Evolutionary conservation across 1,140 invertebrate species (phyloP), one percentile per base, ranked within the genome.

Genomic region (Pteromalus puparum): DNA sequence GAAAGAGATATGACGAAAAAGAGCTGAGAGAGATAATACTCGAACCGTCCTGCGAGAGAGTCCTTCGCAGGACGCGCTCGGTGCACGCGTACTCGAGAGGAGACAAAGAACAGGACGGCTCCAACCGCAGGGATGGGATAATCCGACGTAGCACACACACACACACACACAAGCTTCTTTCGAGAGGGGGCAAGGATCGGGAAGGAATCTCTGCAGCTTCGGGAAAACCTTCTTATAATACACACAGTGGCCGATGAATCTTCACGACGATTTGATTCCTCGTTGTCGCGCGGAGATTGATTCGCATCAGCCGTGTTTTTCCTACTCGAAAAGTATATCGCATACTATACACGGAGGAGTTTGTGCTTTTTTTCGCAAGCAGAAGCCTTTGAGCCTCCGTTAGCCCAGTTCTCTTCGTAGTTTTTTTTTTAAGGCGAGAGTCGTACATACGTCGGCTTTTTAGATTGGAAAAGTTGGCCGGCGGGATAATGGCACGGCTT

Each of bases 81-180:
- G 67, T 28, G 67, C 67, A 61, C 24, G 67, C 10, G 67, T 26
- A 30, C 24, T 70, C 67, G 67, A 5, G 24, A 26, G 67, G 15
- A 70, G 28, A 70, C 67, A 70, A 70, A 70, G 24, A 28, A 30
- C 67, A 30, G 24, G 67, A 30, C 67, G 67, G 6, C 26, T 18
- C 10, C 24, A 26, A 18, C 65, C 4, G 65, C 65, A 18, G 18
- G 65, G 79, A 79, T 21, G 46, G 82, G 65, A 78, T 73, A 30
- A 30, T 73, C 26, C 9, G 26, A 73, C 28, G 30, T 30, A 34
- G 2, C 26, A 9, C 5, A 9, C 42, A 46, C 42, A 2, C 10
- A 46, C 42, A 12, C 42, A 46, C 12, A 1, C 42, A n/a, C n/a
- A n/a, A n/a, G n/a, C 34, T 34, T 9, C 42, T 46, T 46, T 46